Base-by-base conservation (phyloP, 2,888 invertebrate species). In the Erebia epiphron region DNA sequence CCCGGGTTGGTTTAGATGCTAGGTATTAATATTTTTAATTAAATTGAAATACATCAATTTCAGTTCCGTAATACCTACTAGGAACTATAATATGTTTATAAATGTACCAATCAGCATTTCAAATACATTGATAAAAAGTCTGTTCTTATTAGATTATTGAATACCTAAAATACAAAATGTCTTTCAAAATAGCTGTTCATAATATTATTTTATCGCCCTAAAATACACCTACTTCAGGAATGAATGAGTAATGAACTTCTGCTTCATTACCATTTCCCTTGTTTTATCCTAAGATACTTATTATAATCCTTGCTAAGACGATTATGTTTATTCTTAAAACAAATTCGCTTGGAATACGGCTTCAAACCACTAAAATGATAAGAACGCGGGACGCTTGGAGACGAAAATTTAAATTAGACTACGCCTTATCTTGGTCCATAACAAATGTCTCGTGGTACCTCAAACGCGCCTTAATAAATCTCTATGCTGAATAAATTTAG, bases 401-500 rank as follows among this genome's bases (percentile, higher is more conserved):
- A 66, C 62, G 67, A 70, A 67, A 66, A 70, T 67, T 73, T 70
- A 73, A 73, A 73, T 73, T 70, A 66, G 70, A 65, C 66, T 60
- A 68, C 68, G 70, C 26, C 70, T 73, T 73, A 73, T 73, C 73
- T 73, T 61, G 21, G 50, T 41, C 66, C 68, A 52, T 70, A 73
- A 73, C 68, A 66, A 71, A 73, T 68, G 73, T 73, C 52, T 70
- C 67, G 21, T 70, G 68, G 70, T 67, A 73, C 70, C 68, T 73
- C 70, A 66, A 70, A 62, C 68, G 61, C 57, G 58, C 62, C 68
- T 68, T 63, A 70, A 73, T 73, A 73, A 73, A 73, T 73, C 67
- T 67, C 46, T 58, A 67, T 58, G 67, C 58, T 67, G 58, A 67
- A 65, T 56, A 54, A 65, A 56, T 65, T 65, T 65, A 41, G 43